Evolutionary conservation across 2,797 vertebrate genomes (phyloP).

Genomic region (Coranthus polyacanthus): DNA sequence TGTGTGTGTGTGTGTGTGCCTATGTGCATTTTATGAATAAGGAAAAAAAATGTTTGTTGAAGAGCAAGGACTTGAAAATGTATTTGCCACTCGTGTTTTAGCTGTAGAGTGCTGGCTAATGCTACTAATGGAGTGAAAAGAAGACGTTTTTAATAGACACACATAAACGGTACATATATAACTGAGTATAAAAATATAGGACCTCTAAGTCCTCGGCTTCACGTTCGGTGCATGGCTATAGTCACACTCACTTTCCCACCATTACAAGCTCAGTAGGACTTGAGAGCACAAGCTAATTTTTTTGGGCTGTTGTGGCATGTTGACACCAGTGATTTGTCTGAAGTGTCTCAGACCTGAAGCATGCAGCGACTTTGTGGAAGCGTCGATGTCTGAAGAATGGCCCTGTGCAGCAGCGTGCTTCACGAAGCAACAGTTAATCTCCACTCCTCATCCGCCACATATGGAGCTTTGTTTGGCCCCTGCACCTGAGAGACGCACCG

Average conservation of each 20-base stretch:
- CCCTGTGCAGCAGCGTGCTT: constrained; percentile 30
- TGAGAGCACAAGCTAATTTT: constrained; percentile 38
- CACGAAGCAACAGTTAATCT: constrained; percentile 77
- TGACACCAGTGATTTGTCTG: constrained; percentile 57
- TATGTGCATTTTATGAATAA: too few species aligned
- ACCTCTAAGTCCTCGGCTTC: too few species aligned
- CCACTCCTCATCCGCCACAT: constrained; percentile 61
- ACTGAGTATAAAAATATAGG: too few species aligned
- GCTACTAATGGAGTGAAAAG: too few species aligned
- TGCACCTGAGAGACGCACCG: constrained; percentile 68
- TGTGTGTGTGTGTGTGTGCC: too few species aligned
- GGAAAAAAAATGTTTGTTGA: too few species aligned
- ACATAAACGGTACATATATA: too few species aligned
- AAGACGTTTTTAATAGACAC: too few species aligned
- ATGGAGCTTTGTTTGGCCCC: constrained; percentile 73
- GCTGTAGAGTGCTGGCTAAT: too few species aligned
- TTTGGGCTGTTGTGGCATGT: constrained; percentile 36
- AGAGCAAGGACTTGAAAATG: too few species aligned
- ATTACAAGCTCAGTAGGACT: constrained; percentile 59
- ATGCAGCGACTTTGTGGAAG: constrained; percentile 3
- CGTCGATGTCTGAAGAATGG: constrained; percentile 43
- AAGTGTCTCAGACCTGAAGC: constrained; percentile 38
- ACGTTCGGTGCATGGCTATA: too few species aligned
- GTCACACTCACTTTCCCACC: constrained; percentile 10
- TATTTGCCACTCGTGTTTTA: too few species aligned